These are phyloP conservation scores for Nomada goodeniana DNA, from an alignment of 2,888 invertebrate species.

Conservation along the genomic window DNA sequence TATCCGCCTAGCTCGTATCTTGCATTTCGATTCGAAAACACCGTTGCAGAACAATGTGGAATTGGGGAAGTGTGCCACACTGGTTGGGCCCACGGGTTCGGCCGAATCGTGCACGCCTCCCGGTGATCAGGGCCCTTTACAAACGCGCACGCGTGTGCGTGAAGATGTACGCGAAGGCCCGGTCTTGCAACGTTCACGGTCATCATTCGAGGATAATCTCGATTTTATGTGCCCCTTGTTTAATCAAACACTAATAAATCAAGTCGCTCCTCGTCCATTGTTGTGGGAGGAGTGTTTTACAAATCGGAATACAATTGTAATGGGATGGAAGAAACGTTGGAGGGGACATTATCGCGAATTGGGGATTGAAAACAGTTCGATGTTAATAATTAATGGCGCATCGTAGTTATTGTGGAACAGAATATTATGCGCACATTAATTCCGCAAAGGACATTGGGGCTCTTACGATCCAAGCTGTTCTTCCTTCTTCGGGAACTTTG, in stretches of 20 bases:
- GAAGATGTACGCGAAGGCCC: constrained; percentile 9
- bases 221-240: constrained; percentile 23
- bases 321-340: too few relatives aligned
- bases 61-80: constrained; percentile 61
- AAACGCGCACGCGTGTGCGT: neutral
- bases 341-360: too few relatives aligned
- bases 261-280: neutral
- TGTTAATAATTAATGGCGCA: too few relatives aligned
- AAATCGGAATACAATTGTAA: too few relatives aligned
- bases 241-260: constrained; percentile 24
- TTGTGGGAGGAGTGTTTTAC: neutral
- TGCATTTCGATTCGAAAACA: constrained; percentile 34
- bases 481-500: too few relatives aligned
- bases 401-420: too few relatives aligned
- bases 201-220: constrained; percentile 18
- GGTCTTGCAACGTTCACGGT: constrained; percentile 28
- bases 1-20: constrained; percentile 41
- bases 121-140: constrained; percentile 37
- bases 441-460: too few relatives aligned
- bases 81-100: constrained; percentile 24
- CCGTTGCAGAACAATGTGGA: constrained; percentile 50
- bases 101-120: constrained; percentile 31
- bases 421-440: too few relatives aligned
- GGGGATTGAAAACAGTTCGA: too few relatives aligned
- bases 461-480: too few relatives aligned